Conservation (phyloP, 92 coral and sea anemone genomes). For the Metridium senile region DNA sequence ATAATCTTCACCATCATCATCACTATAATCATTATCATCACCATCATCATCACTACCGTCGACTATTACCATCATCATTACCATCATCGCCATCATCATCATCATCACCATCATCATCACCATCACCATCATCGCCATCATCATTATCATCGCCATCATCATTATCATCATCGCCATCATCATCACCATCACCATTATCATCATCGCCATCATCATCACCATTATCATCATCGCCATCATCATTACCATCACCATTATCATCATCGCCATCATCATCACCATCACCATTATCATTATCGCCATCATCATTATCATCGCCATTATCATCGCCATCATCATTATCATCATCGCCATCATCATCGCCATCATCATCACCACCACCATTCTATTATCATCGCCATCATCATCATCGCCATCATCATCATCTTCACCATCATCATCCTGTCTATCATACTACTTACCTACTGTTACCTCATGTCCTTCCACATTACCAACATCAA, state of each 20-base stretch:
- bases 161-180: background rate
- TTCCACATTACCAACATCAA: conserved; percentile 60
- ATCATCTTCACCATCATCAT: background rate
- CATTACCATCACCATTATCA: conserved; percentile 8
- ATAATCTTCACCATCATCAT: background rate
- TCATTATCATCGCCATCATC: background rate
- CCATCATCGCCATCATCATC: background rate
- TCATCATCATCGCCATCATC: too few species aligned
- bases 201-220: background rate
- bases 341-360: background rate
- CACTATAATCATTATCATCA: background rate
- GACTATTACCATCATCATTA: too few species aligned
- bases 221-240: background rate
- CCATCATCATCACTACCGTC: background rate
- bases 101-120: background rate
- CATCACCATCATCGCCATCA: background rate
- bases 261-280: background rate
- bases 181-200: background rate
- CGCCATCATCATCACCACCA: too few species aligned
- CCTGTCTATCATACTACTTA: conserved; percentile 9
- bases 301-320: background rate
- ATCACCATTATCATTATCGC: too few species aligned
- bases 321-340: conserved; percentile 11
- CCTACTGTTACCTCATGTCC: conserved; percentile 67
- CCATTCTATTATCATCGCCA: too few species aligned